phyloP scores from a whole-genome alignment of 2,113 vertebrate genomes.

The Myotis yumanensis region DNA sequence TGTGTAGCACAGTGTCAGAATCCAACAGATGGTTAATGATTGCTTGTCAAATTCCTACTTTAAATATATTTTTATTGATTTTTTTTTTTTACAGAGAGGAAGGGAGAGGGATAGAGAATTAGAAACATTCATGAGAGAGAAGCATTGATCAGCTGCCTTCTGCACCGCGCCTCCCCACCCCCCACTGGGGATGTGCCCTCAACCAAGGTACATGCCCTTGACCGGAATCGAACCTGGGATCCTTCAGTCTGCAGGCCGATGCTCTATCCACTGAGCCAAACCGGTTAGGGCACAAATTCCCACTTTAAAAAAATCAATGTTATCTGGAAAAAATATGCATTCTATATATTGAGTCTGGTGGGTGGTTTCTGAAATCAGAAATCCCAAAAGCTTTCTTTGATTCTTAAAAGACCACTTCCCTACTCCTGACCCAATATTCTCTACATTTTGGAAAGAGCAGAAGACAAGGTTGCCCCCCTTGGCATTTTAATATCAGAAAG shows the following conservation, averaged over 20 bases:
- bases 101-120: too few relatives aligned
- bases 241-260: too few relatives aligned
- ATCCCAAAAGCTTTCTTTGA: not conserved
- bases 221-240: too few relatives aligned
- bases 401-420: not conserved
- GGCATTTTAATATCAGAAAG: slow-evolving; percentile 30
- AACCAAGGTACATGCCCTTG: too few relatives aligned
- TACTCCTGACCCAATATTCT: not conserved
- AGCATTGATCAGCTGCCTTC: too few relatives aligned
- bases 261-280: too few relatives aligned
- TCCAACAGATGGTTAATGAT: not conserved
- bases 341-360: not conserved
- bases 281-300: too few relatives aligned
- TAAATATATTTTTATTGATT: too few relatives aligned
- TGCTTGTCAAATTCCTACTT: not conserved
- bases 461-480: not conserved
- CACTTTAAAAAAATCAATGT: not conserved
- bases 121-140: too few relatives aligned
- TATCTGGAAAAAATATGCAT: not conserved
- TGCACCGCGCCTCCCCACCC: too few relatives aligned
- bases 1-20: not conserved
- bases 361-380: not conserved
- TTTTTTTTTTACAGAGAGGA: too few relatives aligned
- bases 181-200: too few relatives aligned
- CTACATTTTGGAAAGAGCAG: not conserved